Percentiles rank a stretch among this genome's conserved stretches.
Evolutionary conservation across 2,888 invertebrate genomes (phyloP).

Genomic region (Ichneumon xanthorius): DNA sequence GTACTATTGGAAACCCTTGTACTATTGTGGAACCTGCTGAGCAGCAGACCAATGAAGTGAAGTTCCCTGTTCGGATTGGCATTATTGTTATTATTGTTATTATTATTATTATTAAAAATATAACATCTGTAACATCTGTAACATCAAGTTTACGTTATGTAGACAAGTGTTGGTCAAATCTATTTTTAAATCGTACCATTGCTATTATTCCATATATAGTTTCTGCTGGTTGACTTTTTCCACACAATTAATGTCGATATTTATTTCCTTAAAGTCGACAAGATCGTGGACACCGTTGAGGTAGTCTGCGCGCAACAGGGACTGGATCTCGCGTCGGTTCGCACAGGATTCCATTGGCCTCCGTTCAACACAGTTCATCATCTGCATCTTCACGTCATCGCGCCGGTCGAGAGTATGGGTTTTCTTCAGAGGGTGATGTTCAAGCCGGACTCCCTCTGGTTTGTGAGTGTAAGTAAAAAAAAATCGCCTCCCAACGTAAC

Average conservation of each 20-base stretch:
- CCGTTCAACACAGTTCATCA: conserved; percentile 94
- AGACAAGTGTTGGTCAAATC: no score
- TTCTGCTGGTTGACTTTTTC: background rate
- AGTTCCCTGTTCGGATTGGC: no score
- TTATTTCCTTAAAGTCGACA: conserved; percentile 86
- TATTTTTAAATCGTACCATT: no score
- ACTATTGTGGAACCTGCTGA: no score
- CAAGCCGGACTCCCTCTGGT: conserved; percentile 92
- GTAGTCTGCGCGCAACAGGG: conserved; percentile 86
- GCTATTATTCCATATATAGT: background rate
- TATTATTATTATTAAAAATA: no score
- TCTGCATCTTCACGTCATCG: conserved; percentile 94
- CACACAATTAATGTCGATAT: conserved; percentile 8
- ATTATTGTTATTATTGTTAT: no score
- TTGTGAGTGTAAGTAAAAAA: conserved; percentile 89
- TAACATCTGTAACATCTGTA: no score
- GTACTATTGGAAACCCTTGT: no score
- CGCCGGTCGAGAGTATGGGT: conserved; percentile 91
- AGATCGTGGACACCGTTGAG: conserved; percentile 88
- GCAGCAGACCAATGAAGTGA: no score
- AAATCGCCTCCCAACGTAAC: background rate
- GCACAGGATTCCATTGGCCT: conserved; percentile 96
- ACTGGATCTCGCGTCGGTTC: conserved; percentile 83
- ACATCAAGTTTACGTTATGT: no score
- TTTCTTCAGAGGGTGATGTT: conserved; percentile 89